Evolutionary conservation across 2,113 vertebrate genomes (phyloP), one percentile per base, ranked within the genome.

Genomic region (Pluvianellus socialis): DNA sequence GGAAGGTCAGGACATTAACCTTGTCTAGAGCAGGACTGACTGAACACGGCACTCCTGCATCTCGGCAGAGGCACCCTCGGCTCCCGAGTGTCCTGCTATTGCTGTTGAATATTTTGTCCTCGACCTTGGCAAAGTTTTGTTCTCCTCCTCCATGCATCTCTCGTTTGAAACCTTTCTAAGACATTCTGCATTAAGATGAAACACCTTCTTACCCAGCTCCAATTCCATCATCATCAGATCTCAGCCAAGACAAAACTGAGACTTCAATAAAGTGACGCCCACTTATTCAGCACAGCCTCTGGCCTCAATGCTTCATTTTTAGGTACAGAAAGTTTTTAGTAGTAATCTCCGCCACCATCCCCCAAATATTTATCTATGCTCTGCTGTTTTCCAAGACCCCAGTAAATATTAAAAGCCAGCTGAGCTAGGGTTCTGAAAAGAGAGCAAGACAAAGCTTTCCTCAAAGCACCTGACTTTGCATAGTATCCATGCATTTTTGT

Each of bases 1-100:
- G 33, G n/a, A 87, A 94, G 91, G 90, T 95, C 77, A 82, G 84
- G 77, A 93, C 74, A 90, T 90, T n/a, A 72, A 94, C 68, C 77
- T 76, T 56, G 30, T 35, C 5, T 9, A 56, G 61, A 89, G 35
- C 52, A 94, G 66, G 87, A 75, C 47, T 1, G 3, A 67, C 55
- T 30, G n/a, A 92, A 72, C 21, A 11, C 5, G 35, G 61, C 65
- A 65, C 16, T 95, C 62, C 35, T 32, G 33, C 30, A 2, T n/a
- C 56, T 74, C 30, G 15, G 45, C 62, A 89, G 26, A 83, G 62
- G n/a, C 20, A 38, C 38, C 14, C 50, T 44, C 75, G 56, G 40
- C 62, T 87, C 44, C 68, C 1, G 2, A 87, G 38, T 17, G n/a
- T 59, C n/a, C 62, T 42, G 12, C 44, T 89, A 26, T 5, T 80